Evolutionary conservation across 2,888 invertebrate genomes (phyloP), one percentile per base, ranked within the genome.

Genomic region (Uropetala carovei): DNA sequence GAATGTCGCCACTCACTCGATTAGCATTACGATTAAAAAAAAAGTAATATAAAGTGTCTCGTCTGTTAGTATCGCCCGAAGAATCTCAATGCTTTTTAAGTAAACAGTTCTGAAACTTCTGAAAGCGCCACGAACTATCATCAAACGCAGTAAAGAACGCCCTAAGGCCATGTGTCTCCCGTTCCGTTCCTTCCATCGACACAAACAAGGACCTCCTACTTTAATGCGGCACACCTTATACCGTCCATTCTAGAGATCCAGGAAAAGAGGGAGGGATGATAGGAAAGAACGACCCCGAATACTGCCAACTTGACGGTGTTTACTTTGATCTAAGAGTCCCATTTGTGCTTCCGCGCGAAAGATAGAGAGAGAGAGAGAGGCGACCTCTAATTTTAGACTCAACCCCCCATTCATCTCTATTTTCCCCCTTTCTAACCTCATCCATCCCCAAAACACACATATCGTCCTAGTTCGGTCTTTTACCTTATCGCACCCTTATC

Each of bases 401-500:
- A 86, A 18, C 59, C 64, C 60, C 64, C 89, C 89, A 89, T 89
- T 89, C 64, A 68, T 89, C 89, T 89, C 64, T 30, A 75, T 75
- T 75, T 75, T 22, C 22, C 22, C 27, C 75, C 27, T 7, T 27
- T 27, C 27, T 75, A 75, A 43, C 43, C 43, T 43, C 43, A 27
- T 27, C 75, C 75, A 75, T 86, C 86, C 59, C 86, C 86, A 60
- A 27, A 58, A 85, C 85, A 57, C 30, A 11, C 56, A 43, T 43
- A 83, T 57, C 83, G 59, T 86, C 14, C 59, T n/a, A 27, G 13
- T 30, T 30, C 86, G 86, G 60, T 18, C 86, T 59, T 57, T 60
- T 30, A 14, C 27, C 86, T 86, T 86, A 86, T 86, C 86, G 58
- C 86, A 30, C 5, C 86, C 86, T 86, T 86, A 86, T 86, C 86